Evolutionary conservation across 1,140 invertebrate genomes (phyloP).

Genomic region (Melanaphis sacchari): DNA sequence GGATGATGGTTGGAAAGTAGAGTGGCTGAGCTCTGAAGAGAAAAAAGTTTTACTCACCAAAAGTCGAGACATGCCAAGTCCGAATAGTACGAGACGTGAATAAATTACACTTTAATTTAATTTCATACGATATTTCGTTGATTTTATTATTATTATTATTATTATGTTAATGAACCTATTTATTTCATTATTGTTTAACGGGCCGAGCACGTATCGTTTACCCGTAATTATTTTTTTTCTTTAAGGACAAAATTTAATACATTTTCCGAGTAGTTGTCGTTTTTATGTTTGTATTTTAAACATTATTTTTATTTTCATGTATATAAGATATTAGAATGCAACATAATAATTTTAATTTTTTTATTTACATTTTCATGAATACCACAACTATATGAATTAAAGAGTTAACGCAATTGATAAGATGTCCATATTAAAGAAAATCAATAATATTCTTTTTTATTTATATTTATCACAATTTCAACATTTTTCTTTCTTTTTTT

Average conservation of each 20-base stretch:
- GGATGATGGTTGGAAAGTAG: neutral
- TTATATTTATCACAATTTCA: neutral
- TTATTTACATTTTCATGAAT: neutral
- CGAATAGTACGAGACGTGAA: constrained; percentile 19
- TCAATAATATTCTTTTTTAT: neutral
- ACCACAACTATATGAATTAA: neutral
- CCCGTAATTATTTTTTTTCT: neutral
- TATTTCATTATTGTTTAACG: neutral
- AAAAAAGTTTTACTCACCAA: constrained; percentile 13
- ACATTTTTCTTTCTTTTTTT: neutral
- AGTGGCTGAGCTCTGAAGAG: neutral
- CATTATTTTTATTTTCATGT: neutral
- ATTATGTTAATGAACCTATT: constrained; percentile 21
- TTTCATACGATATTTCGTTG: constrained; percentile 21
- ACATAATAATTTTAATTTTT: neutral
- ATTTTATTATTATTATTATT: constrained; percentile 2
- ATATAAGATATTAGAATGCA: neutral
- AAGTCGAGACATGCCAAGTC: constrained; percentile 20
- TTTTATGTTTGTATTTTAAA: neutral
- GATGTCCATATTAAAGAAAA: neutral
- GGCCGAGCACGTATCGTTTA: neutral
- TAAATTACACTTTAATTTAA: constrained; percentile 30
- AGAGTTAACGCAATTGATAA: neutral
- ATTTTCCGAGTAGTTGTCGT: neutral
- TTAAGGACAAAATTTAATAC: neutral